These are phyloP conservation scores for Micromussa lordhowensis DNA, from an alignment of 92 coral and sea anemone genomes.

Conservation along the genomic window DNA sequence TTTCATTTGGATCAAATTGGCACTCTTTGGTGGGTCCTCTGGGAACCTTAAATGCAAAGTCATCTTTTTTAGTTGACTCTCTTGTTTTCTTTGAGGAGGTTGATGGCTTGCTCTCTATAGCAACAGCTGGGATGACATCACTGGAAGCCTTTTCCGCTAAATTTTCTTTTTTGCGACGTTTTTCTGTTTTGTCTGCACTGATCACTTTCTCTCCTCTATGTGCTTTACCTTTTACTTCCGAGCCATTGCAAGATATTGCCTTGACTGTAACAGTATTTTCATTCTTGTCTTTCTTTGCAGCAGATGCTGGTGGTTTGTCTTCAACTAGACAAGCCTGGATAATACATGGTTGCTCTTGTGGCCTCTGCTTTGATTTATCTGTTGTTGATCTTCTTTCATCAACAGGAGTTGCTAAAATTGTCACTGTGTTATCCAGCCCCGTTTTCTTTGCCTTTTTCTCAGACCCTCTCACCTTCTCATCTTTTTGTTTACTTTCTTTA, in stretches of 20 bases:
- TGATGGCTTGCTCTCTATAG: constrained; percentile 21
- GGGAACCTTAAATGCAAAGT: constrained; percentile 50
- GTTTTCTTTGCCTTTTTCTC: constrained; percentile 34
- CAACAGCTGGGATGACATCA: constrained; percentile 31
- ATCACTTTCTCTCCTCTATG: constrained; percentile 11
- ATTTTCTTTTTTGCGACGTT: neutral
- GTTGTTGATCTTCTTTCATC: neutral
- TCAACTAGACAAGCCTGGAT: constrained; percentile 65
- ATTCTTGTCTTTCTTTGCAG: constrained; percentile 23
- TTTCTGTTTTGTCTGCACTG: neutral
- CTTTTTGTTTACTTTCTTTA: constrained; percentile 12
- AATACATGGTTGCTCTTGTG: constrained; percentile 32
- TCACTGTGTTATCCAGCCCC: constrained; percentile 8
- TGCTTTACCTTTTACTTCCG: constrained; percentile 18
- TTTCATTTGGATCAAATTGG: constrained; percentile 73
- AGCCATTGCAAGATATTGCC: constrained; percentile 34
- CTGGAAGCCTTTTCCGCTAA: constrained; percentile 17
- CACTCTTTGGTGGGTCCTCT: constrained; percentile 38
- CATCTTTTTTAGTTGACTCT: constrained; percentile 33
- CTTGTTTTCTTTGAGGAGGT: constrained; percentile 33
- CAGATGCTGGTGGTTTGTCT: constrained; percentile 1
- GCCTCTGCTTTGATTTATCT: constrained; percentile 8
- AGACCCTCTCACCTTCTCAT: constrained; percentile 26
- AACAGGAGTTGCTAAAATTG: constrained; percentile 45
- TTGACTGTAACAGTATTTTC: constrained; percentile 53